Evolutionary conservation across 2,797 vertebrate species (phyloP), one percentile per base, ranked within the genome.

Genomic region (Pelochelys cantorii): DNA sequence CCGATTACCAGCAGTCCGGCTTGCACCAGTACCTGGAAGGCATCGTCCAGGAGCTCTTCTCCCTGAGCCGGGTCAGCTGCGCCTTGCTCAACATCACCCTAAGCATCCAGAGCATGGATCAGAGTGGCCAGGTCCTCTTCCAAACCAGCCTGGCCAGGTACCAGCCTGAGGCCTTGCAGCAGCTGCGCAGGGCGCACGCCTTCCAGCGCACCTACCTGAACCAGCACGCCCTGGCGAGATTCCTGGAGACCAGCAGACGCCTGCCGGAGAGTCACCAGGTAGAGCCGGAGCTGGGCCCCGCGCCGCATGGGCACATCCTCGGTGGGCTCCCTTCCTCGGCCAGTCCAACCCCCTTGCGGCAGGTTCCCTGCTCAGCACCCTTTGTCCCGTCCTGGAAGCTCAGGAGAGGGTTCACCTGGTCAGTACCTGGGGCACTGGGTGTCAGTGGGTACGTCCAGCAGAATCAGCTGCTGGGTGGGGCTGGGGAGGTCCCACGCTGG

Each of bases 41-140:
- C 56, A 4, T 89, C n/a, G 71, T 87, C 48, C 3, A 1, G 88
- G 83, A 81, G 5, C 53, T 78, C 86, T 79, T 25, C 1, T 1
- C 1, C 1, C 62, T 37, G 84, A 74, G 75, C 7, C 54, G 4
- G 34, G 54, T 81, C 80, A 79, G 42, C 53, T 83, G 84, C 65
- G 4, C 54, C 88, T 48, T 15, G 0, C 37, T 80, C 0, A 0
- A 1, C 25, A 62, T 48, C 56, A 27, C 23, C 18, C 0, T 6
- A 7, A 2, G 5, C 81, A 60, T 57, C 81, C 93, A 84, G 68
- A 91, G 93, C n/a, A 4, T 7, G 0, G 53, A 4, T 83, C 10
- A 2, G 77, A 68, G 22, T 0, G 77, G 92, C 79, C 31, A 55
- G 1, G 7, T 23, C 52, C 48, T 23, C 0, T 54, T 86, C 83